Base-by-base conservation (phyloP, 1,140 invertebrate species). In the Linepithema humile region DNA sequence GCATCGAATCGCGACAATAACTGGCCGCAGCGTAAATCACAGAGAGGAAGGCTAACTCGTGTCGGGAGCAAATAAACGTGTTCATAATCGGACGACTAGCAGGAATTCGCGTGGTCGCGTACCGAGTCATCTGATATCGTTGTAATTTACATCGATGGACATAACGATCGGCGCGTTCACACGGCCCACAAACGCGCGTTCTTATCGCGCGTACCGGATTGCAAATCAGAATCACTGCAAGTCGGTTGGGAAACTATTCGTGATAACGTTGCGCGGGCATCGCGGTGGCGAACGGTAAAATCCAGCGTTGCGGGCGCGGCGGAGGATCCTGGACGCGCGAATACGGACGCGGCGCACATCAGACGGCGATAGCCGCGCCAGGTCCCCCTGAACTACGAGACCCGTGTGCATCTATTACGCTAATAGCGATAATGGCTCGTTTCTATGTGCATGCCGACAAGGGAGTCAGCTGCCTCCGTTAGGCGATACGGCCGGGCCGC, bases 351-450 rank as follows among this genome's bases (percentile, higher is more conserved):
- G 15, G 38, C 38, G 12, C 12, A 3, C 38, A 23, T 2, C 70
- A 12, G 7, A n/a, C 38, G n/a, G 45, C 20, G 26, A 4, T 29
- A 29, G 45, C 45, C 15, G 5, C 45, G 32, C 29, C 59, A 40
- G 57, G 23, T 1, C 35, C 35, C 38, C 20, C 32, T 32, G 64
- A 80, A 80, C 48, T 48, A n/a, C 29, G 32, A 23, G 17, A 67
- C 45, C 50, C 48, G 62, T 69, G 48, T 69, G 64, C 75, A 80
- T 80, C 75, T 80, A 55, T 80, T 80, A 80, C 75, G 35, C 48
- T 80, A 80, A 80, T 80, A 80, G 75, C 64, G 75, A 80, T 80
- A 80, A 69, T 80, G 38, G 75, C 48, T 80, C 75, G 75, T 69
- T 69, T 80, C 64, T 80, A 26, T 45, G 57, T 20, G 57, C 57